These are phyloP conservation scores for Tipula confusa DNA, from an alignment of 2,888 invertebrate genomes.

Conservation along the genomic window DNA sequence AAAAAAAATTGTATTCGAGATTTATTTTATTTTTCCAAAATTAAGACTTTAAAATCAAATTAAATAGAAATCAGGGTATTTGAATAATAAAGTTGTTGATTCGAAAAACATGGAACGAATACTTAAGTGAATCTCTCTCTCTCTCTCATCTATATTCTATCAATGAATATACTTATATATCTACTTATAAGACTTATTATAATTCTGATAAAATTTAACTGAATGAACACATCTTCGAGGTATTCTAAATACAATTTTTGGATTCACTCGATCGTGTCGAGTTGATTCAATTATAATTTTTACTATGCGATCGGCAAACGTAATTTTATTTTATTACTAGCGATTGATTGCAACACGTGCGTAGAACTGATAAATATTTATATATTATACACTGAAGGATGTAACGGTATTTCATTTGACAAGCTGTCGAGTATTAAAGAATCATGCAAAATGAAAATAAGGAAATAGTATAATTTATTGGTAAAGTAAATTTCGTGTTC, in stretches of 20 bases:
- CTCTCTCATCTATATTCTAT: background rate
- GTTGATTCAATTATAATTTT: background rate
- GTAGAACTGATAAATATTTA: too few species aligned
- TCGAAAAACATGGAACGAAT: background rate
- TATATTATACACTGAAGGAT: too few species aligned
- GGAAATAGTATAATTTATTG: too few species aligned
- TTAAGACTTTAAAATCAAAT: conserved; percentile 9
- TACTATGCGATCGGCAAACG: background rate
- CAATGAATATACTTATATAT: background rate
- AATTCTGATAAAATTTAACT: background rate
- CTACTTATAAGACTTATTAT: background rate
- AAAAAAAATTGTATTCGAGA: background rate
- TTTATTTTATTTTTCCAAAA: background rate
- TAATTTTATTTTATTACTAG: too few species aligned
- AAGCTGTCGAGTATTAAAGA: too few species aligned
- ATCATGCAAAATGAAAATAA: too few species aligned
- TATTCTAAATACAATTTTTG: background rate
- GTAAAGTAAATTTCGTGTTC: too few species aligned
- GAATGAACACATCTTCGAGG: background rate
- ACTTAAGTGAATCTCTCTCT: background rate
- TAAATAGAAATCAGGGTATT: background rate
- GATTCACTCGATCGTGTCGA: background rate
- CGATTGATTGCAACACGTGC: too few species aligned
- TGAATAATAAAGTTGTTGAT: conserved; percentile 20
- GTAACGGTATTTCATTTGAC: too few species aligned